These are phyloP conservation scores for Lycaena phlaeas DNA, from an alignment of 2,888 invertebrate species.

Conservation along the genomic window DNA sequence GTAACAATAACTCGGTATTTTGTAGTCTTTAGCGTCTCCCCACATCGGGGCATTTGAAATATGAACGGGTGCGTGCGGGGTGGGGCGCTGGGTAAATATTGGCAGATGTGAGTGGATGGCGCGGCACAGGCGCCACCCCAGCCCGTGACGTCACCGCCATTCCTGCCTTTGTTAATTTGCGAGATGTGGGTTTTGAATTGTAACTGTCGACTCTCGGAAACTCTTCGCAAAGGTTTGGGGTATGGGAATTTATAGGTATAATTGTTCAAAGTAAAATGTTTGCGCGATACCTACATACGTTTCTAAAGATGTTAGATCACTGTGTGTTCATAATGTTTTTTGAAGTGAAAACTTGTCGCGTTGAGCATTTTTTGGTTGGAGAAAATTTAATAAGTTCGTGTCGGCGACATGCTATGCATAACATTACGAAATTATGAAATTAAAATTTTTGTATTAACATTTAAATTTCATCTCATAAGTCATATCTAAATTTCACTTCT, in stretches of 20 bases:
- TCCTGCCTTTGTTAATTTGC: conserved; percentile 10
- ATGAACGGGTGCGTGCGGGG: conserved; percentile 60
- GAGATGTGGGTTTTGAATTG: conserved; percentile 14
- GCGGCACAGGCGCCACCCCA: conserved; percentile 56
- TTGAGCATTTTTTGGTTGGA: too few relatives aligned
- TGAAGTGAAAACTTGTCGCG: too few relatives aligned
- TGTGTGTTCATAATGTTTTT: too few relatives aligned
- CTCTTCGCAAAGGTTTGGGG: neutral
- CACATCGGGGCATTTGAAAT: conserved; percentile 61
- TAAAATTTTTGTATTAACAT: too few relatives aligned
- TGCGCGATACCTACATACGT: too few relatives aligned
- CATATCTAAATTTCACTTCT: too few relatives aligned
- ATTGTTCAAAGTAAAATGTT: neutral
- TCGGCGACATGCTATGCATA: too few relatives aligned
- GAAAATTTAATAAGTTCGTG: too few relatives aligned
- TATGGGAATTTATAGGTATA: neutral
- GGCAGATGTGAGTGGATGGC: conserved; percentile 78
- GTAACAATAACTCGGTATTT: conserved; percentile 46
- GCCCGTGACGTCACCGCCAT: conserved; percentile 43
- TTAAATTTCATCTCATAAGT: too few relatives aligned
- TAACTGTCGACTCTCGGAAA: conserved; percentile 13
- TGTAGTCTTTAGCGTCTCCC: conserved; percentile 60
- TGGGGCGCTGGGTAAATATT: conserved; percentile 74
- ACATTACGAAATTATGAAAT: too few relatives aligned
- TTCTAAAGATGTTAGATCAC: too few relatives aligned